phyloP scores from a whole-genome alignment of 2,888 invertebrate species.

The Clepsis dumicolana region DNA sequence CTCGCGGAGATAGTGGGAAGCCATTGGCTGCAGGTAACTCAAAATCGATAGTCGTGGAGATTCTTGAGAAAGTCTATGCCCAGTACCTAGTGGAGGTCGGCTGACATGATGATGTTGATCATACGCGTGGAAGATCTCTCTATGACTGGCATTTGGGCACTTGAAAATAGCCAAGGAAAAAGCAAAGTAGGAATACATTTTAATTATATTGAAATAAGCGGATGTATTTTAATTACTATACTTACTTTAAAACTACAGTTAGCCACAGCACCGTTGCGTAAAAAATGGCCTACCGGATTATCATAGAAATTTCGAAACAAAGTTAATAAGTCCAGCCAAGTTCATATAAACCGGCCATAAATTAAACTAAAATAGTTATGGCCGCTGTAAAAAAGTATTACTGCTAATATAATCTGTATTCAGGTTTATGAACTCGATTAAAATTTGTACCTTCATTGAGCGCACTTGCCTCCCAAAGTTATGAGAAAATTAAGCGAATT shows the following conservation, averaged over 20 bases:
- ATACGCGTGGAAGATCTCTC: too few relatives aligned
- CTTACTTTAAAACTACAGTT: background rate
- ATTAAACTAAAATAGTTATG: slow-evolving; percentile 33
- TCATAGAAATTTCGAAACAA: slow-evolving; percentile 15
- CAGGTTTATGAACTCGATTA: slow-evolving; percentile 45
- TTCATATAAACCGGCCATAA: slow-evolving; percentile 19
- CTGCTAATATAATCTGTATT: slow-evolving; percentile 37
- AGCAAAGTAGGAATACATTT: too few relatives aligned
- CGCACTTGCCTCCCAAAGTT: slow-evolving; percentile 47
- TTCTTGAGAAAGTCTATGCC: too few relatives aligned
- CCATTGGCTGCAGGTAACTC: too few relatives aligned
- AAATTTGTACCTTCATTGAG: slow-evolving; percentile 48
- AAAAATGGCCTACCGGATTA: background rate
- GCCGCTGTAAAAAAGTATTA: slow-evolving; percentile 39
- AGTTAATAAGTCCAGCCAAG: slow-evolving; percentile 25
- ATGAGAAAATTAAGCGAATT: slow-evolving; percentile 48
- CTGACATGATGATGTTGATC: too few relatives aligned
- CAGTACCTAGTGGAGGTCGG: too few relatives aligned
- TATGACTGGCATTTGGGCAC: too few relatives aligned
- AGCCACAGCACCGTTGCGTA: background rate
- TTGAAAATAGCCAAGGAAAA: too few relatives aligned
- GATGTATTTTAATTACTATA: too few relatives aligned
- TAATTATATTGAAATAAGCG: too few relatives aligned
- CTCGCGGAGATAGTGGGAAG: too few relatives aligned
- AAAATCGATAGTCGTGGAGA: too few relatives aligned